Percentiles rank a stretch among this genome's conserved stretches.
Evolutionary conservation across 2,888 invertebrate genomes (phyloP).

Genomic region (Philopedon plagiatum): DNA sequence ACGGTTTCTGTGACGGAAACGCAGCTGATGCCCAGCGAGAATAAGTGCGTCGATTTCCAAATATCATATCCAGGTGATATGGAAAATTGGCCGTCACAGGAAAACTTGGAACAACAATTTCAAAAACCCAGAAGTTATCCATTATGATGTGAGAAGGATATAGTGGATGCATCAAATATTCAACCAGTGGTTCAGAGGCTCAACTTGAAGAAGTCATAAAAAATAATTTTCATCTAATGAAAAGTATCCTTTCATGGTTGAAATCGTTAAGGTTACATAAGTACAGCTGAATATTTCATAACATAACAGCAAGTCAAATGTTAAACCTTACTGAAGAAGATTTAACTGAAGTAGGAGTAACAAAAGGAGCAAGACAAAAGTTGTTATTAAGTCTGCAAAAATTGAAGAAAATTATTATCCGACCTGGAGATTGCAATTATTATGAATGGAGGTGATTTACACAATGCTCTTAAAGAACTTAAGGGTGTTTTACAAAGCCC

Average conservation of each 20-base stretch:
- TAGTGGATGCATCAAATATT: slow-evolving; percentile 66
- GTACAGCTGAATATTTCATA: slow-evolving; percentile 93
- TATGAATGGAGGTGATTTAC: slow-evolving; percentile 70
- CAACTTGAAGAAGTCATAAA: slow-evolving; percentile 79
- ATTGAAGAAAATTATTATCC: slow-evolving; percentile 79
- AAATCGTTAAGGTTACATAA: slow-evolving; percentile 96
- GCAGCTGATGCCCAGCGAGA: no score
- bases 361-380: slow-evolving; percentile 97
- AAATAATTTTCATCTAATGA: slow-evolving; percentile 68
- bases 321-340: slow-evolving; percentile 89
- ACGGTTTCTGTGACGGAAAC: no score
- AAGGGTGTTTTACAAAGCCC: slow-evolving; percentile 87
- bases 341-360: slow-evolving; percentile 84
- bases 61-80: slow-evolving; percentile 37
- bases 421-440: slow-evolving; percentile 82
- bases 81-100: slow-evolving; percentile 58
- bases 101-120: slow-evolving; percentile 62
- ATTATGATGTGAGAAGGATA: slow-evolving; percentile 79
- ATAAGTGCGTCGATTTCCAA: no score
- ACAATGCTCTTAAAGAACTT: slow-evolving; percentile 82
- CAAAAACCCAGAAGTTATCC: slow-evolving; percentile 78
- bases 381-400: slow-evolving; percentile 91
- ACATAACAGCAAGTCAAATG: slow-evolving; percentile 95
- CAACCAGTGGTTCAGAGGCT: slow-evolving; percentile 88
- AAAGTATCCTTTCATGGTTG: slow-evolving; percentile 79